Evolutionary conservation across 2,888 invertebrate species (phyloP).

Genomic region (Dryococelus australis): DNA sequence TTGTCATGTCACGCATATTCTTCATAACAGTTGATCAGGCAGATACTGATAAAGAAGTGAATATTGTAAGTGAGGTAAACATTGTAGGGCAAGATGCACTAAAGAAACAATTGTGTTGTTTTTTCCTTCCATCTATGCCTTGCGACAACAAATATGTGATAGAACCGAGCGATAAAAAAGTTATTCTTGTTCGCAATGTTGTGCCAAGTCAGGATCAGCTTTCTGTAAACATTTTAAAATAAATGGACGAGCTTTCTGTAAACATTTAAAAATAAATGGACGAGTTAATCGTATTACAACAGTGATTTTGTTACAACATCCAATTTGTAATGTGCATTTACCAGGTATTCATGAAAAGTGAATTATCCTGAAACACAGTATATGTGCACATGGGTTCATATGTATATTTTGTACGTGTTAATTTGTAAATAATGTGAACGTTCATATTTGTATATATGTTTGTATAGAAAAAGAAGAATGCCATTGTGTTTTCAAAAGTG

Average conservation of each 20-base stretch:
- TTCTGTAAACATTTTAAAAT: background rate
- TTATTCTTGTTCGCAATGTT: background rate
- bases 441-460: constrained; percentile 8
- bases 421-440: background rate
- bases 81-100: background rate
- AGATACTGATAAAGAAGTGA: background rate
- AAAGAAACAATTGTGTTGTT: background rate
- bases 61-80: background rate
- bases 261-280: background rate
- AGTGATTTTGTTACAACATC: background rate
- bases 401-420: constrained; percentile 4
- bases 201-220: background rate
- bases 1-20: background rate
- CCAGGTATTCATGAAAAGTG: background rate
- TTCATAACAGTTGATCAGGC: background rate
- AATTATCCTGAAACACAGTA: background rate
- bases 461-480: background rate
- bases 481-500: background rate
- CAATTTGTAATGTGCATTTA: background rate
- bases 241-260: background rate
- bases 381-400: background rate
- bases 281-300: no score
- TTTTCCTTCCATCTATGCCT: background rate
- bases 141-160: background rate
- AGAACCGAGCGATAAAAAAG: background rate